Evolutionary conservation across 23 tunicate genomes (phyloP).

Genomic region (Halocynthia roretzi): DNA sequence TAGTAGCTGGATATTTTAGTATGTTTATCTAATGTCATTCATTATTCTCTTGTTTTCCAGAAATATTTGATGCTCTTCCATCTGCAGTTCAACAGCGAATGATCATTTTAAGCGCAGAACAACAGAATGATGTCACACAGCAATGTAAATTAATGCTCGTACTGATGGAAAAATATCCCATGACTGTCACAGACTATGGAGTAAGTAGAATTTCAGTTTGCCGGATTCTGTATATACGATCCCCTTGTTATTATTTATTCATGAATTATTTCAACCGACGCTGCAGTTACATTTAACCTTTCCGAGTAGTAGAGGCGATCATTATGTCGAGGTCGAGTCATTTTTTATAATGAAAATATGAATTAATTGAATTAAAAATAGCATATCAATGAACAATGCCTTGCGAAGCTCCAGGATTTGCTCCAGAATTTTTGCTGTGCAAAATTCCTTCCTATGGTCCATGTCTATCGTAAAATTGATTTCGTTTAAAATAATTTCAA

Average conservation of each 20-base stretch:
- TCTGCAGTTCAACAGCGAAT: constrained; percentile 52
- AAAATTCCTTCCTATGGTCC: no score
- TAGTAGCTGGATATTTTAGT: no score
- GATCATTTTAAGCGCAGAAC: constrained; percentile 42
- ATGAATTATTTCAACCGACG: not conserved
- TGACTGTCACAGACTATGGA: constrained; percentile 53
- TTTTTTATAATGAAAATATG: no score
- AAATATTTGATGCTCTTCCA: constrained; percentile 52
- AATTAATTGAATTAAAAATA: no score
- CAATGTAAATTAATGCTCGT: constrained; percentile 38
- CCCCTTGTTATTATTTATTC: not conserved
- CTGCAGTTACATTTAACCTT: not conserved
- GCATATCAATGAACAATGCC: no score
- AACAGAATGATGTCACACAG: constrained; percentile 33
- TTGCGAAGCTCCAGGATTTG: no score
- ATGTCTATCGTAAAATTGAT: not conserved
- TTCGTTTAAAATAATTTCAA: not conserved
- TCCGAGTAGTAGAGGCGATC: not conserved
- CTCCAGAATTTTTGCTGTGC: no score
- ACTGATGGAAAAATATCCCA: constrained; percentile 57
- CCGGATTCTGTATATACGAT: not conserved
- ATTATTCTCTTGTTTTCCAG: not conserved
- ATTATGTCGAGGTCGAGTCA: not conserved
- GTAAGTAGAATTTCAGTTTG: not conserved
- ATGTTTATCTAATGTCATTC: no score